A percentile compares a stretch with the other conserved stretches of the same genome.
phyloP scores from a whole-genome alignment of 2,888 invertebrate genomes.

The Invenusta paracnida region DNA sequence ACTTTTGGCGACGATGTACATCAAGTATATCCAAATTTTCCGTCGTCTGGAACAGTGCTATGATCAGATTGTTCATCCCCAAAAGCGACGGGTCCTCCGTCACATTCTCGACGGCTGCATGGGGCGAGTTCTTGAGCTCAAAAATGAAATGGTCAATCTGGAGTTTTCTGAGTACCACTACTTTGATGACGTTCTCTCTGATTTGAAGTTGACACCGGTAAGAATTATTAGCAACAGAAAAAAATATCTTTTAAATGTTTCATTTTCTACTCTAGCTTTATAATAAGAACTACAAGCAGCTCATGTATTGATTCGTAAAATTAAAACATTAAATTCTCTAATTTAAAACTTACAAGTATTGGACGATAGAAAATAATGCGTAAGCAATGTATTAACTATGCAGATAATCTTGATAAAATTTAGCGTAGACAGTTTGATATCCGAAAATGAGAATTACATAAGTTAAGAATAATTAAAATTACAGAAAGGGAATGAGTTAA shows the following conservation, averaged over 20 bases:
- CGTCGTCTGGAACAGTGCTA: conserved; percentile 75
- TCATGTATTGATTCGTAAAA: no score
- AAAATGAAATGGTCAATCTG: conserved; percentile 77
- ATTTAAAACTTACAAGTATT: no score
- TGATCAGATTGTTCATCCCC: conserved; percentile 86
- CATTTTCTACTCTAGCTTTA: neutral
- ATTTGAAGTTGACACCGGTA: conserved; percentile 71
- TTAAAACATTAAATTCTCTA: no score
- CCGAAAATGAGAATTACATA: no score
- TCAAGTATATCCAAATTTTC: conserved; percentile 74
- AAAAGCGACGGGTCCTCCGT: conserved; percentile 75
- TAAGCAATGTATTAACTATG: no score
- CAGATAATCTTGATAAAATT: no score
- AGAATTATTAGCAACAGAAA: no score
- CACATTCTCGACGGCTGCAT: conserved; percentile 64
- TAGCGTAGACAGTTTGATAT: no score
- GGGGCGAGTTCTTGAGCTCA: conserved; percentile 79
- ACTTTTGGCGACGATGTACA: conserved; percentile 66
- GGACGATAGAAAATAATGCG: no score
- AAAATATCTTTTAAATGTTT: neutral
- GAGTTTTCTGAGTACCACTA: conserved; percentile 80
- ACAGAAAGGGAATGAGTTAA: no score
- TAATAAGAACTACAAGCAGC: no score
- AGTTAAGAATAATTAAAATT: no score
- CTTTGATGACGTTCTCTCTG: conserved; percentile 74